Conservation (phyloP, 2,888 invertebrate genomes). For the Perizoma affinitatum region DNA sequence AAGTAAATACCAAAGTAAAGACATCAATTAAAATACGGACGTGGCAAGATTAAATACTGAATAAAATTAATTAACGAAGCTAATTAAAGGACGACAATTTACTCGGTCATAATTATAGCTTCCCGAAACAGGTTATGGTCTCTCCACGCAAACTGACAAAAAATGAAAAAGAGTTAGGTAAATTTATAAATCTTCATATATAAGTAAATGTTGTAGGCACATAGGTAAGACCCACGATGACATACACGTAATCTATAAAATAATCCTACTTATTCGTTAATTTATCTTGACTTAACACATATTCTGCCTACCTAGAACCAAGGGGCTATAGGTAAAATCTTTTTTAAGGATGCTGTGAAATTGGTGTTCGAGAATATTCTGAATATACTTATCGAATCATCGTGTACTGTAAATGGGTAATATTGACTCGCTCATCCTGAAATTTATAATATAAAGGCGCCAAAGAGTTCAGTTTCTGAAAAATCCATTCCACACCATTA, state of each 20-base stretch:
- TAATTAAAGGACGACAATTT: slow-evolving; percentile 82
- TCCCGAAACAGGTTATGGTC: slow-evolving; percentile 98
- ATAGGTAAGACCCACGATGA: no score
- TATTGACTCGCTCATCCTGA: no score
- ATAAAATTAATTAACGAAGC: slow-evolving; percentile 62
- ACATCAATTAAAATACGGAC: slow-evolving; percentile 44
- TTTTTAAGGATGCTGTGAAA: not conserved
- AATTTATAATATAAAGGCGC: no score
- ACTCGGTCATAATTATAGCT: slow-evolving; percentile 95
- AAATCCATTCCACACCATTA: no score
- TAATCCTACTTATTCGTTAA: not conserved
- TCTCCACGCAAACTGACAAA: slow-evolving; percentile 94
- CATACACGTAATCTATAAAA: not conserved
- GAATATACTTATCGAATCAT: not conserved
- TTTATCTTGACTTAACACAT: not conserved
- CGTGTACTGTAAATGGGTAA: not conserved
- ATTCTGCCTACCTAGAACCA: slow-evolving; percentile 7
- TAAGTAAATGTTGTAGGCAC: not conserved
- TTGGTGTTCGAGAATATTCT: not conserved
- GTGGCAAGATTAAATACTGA: slow-evolving; percentile 63
- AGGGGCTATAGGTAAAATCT: not conserved
- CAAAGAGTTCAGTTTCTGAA: no score
- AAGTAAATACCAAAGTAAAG: slow-evolving; percentile 47
- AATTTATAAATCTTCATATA: slow-evolving; percentile 16
- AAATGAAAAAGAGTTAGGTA: slow-evolving; percentile 72